Percentiles rank a stretch among this genome's conserved stretches.
phyloP scores from a whole-genome alignment of 1,140 invertebrate genomes.

The Heliconius melpomene region DNA sequence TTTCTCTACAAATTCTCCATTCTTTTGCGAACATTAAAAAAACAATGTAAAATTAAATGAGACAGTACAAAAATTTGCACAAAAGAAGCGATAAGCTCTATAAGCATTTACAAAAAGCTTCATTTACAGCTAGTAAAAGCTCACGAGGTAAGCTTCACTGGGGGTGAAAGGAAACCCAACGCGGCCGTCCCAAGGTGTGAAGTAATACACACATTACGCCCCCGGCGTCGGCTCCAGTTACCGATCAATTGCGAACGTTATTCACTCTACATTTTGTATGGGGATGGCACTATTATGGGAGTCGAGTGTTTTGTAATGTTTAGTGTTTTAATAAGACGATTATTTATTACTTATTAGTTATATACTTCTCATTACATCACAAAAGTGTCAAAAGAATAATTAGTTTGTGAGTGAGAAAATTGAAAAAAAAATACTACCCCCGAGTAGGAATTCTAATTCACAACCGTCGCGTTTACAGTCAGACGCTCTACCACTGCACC shows the following conservation, averaged over 20 bases:
- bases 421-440: too few species aligned
- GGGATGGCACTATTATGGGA: neutral
- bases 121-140: slow-evolving; percentile 5
- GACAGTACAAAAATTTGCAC: neutral
- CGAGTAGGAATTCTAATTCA: too few species aligned
- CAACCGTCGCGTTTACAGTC: too few species aligned
- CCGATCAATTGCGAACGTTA: slow-evolving; percentile 41
- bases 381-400: too few species aligned
- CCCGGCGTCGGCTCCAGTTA: slow-evolving; percentile 31
- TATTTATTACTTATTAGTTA: too few species aligned
- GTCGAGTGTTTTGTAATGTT: neutral
- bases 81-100: neutral
- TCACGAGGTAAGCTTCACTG: neutral
- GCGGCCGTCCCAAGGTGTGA: slow-evolving; percentile 42
- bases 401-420: too few species aligned
- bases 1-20: neutral
- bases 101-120: neutral
- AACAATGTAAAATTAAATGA: neutral
- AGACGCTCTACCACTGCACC: too few species aligned
- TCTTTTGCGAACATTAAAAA: neutral
- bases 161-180: slow-evolving; percentile 28
- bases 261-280: neutral
- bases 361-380: too few species aligned
- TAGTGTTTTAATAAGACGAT: too few species aligned
- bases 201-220: slow-evolving; percentile 40